These are phyloP conservation scores for Menidia beryllina DNA, from an alignment of 2,113 vertebrate species.

Conservation along the genomic window DNA sequence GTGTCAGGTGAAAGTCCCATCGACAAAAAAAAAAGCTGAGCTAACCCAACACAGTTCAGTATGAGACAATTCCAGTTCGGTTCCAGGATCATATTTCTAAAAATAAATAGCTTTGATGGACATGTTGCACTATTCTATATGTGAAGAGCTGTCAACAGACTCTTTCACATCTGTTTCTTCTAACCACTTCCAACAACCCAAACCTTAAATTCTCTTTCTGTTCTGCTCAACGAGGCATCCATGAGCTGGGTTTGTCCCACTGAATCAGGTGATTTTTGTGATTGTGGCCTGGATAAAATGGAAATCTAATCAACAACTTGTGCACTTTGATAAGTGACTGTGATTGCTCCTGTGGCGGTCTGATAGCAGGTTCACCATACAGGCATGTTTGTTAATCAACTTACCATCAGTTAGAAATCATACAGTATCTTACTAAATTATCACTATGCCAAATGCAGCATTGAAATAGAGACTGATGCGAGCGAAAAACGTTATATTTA, in stretches of 20 bases:
- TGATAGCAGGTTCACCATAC: no score
- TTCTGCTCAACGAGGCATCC: background rate
- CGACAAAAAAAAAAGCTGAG: background rate
- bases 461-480: background rate
- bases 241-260: background rate
- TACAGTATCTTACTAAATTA: background rate
- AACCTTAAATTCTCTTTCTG: background rate
- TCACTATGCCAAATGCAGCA: constrained; percentile 28
- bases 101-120: background rate
- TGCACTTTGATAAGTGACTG: background rate
- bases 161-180: background rate
- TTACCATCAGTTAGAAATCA: background rate
- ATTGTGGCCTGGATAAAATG: background rate
- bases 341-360: no score
- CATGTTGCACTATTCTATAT: background rate
- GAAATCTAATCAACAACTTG: background rate
- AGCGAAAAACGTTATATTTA: constrained; percentile 15
- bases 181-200: background rate
- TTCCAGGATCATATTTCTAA: background rate
- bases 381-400: background rate
- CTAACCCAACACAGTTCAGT: background rate
- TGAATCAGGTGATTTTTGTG: background rate
- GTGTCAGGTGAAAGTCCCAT: background rate
- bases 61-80: background rate
- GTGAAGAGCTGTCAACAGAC: background rate